These are phyloP conservation scores for Ondatra zibethicus DNA, from an alignment of 2,113 vertebrate species.

Conservation along the genomic window DNA sequence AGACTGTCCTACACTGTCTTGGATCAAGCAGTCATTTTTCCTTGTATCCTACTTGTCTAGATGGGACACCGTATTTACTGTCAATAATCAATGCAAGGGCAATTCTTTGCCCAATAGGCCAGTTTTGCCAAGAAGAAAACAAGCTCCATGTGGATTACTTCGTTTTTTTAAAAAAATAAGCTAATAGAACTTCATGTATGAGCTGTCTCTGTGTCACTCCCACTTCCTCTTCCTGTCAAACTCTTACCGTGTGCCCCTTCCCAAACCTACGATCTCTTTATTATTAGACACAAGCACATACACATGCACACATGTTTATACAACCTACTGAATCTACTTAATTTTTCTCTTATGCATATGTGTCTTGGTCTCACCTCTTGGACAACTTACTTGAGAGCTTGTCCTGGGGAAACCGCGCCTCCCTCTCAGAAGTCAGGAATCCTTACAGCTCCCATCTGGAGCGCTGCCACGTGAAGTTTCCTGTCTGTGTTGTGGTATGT, in stretches of 20 bases:
- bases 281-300: not conserved
- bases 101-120: too few relatives aligned
- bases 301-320: not conserved
- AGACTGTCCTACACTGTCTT: too few relatives aligned
- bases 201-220: not conserved
- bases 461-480: not conserved
- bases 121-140: too few relatives aligned
- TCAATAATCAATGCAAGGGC: too few relatives aligned
- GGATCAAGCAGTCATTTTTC: too few relatives aligned
- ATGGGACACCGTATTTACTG: too few relatives aligned
- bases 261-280: not conserved
- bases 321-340: not conserved
- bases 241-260: not conserved
- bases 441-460: not conserved
- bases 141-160: not conserved
- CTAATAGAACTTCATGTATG: not conserved
- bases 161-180: not conserved
- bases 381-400: too few relatives aligned
- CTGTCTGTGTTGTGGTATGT: not conserved
- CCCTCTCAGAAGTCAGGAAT: not conserved
- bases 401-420: not conserved
- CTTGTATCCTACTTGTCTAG: too few relatives aligned
- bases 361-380: not conserved
- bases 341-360: not conserved
- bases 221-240: not conserved